Percentiles rank a stretch among this genome's conserved stretches.
Conservation (phyloP, 2,888 invertebrate species). For the Agrochola circellaris region DNA sequence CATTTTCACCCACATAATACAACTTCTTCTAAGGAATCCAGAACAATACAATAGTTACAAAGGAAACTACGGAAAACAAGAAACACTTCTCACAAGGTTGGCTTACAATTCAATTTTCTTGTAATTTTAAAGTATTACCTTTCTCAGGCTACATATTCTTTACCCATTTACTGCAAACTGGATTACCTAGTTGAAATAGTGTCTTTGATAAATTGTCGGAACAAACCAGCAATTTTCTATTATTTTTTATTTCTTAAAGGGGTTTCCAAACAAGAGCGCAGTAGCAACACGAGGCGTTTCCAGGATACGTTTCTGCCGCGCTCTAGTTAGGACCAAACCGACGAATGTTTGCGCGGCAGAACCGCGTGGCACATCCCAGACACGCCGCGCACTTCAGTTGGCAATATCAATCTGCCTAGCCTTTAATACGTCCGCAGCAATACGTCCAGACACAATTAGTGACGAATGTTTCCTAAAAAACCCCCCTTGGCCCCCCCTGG, state of each 20-base stretch:
- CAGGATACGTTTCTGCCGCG: too few relatives aligned
- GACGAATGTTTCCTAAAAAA: too few relatives aligned
- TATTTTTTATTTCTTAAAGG: neutral
- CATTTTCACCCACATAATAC: neutral
- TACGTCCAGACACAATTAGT: too few relatives aligned
- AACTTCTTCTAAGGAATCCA: neutral
- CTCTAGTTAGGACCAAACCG: too few relatives aligned
- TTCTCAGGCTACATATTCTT: neutral
- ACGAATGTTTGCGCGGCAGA: too few relatives aligned
- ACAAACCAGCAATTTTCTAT: neutral
- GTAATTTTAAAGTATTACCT: conserved; percentile 14
- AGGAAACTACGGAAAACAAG: conserved; percentile 5
- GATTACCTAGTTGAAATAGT: neutral
- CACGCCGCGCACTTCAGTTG: too few relatives aligned
- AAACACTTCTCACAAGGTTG: conserved; percentile 1
- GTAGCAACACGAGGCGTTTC: too few relatives aligned
- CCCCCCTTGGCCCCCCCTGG: too few relatives aligned
- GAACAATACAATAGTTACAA: neutral
- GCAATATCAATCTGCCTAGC: too few relatives aligned
- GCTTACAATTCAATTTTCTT: conserved; percentile 30
- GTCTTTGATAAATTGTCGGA: neutral
- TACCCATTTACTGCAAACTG: conserved; percentile 1
- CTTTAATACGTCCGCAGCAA: too few relatives aligned
- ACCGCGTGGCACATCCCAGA: too few relatives aligned
- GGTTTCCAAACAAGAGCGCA: too few relatives aligned